Conservation (phyloP, 2,797 vertebrate species). For the Poecile montanus region DNA sequence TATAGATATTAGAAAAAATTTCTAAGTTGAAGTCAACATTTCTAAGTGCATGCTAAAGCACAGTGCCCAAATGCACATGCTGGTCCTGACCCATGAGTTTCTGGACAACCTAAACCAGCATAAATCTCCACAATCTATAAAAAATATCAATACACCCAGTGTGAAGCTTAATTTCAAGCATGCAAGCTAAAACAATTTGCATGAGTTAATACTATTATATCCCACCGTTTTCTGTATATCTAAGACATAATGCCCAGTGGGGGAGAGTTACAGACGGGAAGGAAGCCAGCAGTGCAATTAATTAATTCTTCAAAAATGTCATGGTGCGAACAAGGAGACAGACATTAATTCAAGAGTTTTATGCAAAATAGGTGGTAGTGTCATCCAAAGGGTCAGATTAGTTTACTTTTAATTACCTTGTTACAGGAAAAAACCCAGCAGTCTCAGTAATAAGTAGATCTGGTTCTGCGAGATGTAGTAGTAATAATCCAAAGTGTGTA, state of each 20-base stretch:
- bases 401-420: background rate
- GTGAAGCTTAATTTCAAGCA: background rate
- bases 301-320: conserved; percentile 29
- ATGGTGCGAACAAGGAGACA: background rate
- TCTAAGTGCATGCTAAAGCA: background rate
- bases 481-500: background rate
- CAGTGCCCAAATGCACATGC: background rate
- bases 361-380: conserved; percentile 1
- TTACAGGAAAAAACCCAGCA: background rate
- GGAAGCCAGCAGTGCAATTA: background rate
- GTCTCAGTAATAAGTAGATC: background rate
- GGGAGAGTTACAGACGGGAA: background rate
- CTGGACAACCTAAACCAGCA: background rate
- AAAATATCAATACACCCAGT: background rate
- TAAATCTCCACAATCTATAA: background rate
- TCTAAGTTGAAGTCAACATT: background rate
- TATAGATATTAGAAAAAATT: background rate
- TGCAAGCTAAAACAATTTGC: background rate
- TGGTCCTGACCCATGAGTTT: background rate
- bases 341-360: conserved; percentile 8
- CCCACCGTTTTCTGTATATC: background rate
- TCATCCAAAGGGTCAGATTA: background rate
- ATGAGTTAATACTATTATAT: background rate
- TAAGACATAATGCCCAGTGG: background rate
- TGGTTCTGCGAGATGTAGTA: background rate